A percentile compares a stretch with the other conserved stretches of the same genome.
phyloP scores from a whole-genome alignment of 2,888 invertebrate species.

The Chorisops tibialis region DNA sequence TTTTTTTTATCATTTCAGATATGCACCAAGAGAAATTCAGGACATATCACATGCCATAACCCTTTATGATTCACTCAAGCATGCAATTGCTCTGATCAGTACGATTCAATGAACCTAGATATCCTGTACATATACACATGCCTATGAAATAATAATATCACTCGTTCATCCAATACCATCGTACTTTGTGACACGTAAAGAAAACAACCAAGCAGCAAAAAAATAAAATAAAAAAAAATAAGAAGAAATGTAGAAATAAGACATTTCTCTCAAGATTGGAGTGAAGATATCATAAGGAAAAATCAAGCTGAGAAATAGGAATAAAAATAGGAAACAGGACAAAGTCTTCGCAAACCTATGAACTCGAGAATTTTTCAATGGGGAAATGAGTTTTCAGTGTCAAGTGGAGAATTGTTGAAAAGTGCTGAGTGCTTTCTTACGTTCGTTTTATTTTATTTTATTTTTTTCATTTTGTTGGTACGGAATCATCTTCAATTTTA shows the following conservation, averaged over 20 bases:
- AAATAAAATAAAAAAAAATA: too few relatives aligned
- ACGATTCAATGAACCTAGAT: conserved; percentile 13
- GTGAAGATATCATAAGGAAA: conserved; percentile 2
- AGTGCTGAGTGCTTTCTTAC: conserved; percentile 33
- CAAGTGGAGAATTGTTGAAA: conserved; percentile 33
- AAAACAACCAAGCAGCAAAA: conserved; percentile 4
- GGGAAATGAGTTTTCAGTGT: conserved; percentile 34
- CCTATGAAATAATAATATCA: conserved; percentile 26
- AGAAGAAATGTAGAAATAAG: conserved; percentile 4
- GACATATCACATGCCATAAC: conserved; percentile 11
- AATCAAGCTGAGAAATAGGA: too few relatives aligned
- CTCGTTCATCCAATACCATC: conserved; percentile 3
- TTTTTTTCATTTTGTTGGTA: conserved; percentile 6
- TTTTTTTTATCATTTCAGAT: conserved; percentile 15
- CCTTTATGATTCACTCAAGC: conserved; percentile 9
- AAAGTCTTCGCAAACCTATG: conserved; percentile 1
- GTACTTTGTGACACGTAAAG: conserved; percentile 6
- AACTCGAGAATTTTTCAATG: conserved; percentile 21
- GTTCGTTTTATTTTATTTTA: conserved; percentile 22
- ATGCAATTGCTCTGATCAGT: conserved; percentile 8
- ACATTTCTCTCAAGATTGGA: background rate
- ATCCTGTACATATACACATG: conserved; percentile 10
- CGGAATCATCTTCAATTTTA: conserved; percentile 6
- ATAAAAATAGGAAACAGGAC: background rate
- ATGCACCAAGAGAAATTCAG: conserved; percentile 1